Percentiles rank a stretch among this genome's conserved stretches.
Evolutionary conservation across 2,113 vertebrate genomes (phyloP).

Genomic region (Fulica atra): DNA sequence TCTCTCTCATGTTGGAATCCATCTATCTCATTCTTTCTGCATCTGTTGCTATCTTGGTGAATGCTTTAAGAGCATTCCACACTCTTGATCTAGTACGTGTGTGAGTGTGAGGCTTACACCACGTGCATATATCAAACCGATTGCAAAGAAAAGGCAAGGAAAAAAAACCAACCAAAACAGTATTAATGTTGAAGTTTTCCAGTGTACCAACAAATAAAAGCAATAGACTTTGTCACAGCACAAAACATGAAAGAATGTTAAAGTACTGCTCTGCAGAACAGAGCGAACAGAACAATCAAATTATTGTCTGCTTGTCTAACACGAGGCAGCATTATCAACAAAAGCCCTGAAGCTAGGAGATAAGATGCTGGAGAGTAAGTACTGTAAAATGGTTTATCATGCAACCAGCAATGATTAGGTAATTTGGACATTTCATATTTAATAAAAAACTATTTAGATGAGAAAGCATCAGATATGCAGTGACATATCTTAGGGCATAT

Average conservation of each 20-base stretch:
- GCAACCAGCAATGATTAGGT: constrained; percentile 88
- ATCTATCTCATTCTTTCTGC: background rate
- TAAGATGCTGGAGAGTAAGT: constrained; percentile 79
- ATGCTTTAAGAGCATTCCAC: background rate
- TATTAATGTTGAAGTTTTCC: constrained; percentile 61
- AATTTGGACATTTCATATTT: constrained; percentile 84
- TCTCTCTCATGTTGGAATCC: background rate
- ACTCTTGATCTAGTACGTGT: background rate
- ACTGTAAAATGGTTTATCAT: constrained; percentile 87
- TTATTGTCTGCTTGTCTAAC: constrained; percentile 79
- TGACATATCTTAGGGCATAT: constrained; percentile 29
- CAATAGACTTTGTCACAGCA: constrained; percentile 67
- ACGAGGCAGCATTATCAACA: constrained; percentile 77
- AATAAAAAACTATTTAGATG: constrained; percentile 87
- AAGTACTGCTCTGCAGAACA: constrained; percentile 66
- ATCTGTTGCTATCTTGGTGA: background rate
- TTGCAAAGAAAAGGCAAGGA: background rate
- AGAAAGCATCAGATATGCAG: constrained; percentile 70
- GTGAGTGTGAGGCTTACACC: background rate
- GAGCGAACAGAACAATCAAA: constrained; percentile 72
- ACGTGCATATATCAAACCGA: background rate
- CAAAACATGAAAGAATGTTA: constrained; percentile 69
- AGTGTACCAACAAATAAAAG: constrained; percentile 58
- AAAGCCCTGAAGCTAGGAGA: constrained; percentile 81
- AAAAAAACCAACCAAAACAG: background rate